These are phyloP conservation scores for Drosophila repletoides DNA, from an alignment of 1,140 invertebrate species.

Conservation along the genomic window DNA sequence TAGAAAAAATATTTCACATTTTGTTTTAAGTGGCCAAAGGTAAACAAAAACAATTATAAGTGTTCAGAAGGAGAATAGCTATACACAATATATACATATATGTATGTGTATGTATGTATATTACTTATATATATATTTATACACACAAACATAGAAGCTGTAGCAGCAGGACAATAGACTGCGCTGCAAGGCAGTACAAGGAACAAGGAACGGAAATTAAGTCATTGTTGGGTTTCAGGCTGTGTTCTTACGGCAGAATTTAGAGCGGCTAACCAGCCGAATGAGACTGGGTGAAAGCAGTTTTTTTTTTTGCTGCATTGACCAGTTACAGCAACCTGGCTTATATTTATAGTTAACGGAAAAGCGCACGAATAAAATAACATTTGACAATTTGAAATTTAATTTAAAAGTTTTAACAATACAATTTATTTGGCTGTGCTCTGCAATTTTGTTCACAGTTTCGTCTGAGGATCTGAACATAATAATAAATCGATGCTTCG, in stretches of 20 bases:
- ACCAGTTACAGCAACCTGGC: slow-evolving; percentile 27
- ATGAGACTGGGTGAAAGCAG: slow-evolving; percentile 24
- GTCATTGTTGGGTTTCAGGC: slow-evolving; percentile 33
- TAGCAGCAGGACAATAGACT: slow-evolving; percentile 42
- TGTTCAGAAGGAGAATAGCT: not conserved
- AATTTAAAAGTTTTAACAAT: slow-evolving; percentile 53
- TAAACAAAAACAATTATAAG: slow-evolving; percentile 58
- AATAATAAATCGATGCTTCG: slow-evolving; percentile 6
- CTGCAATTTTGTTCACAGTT: slow-evolving; percentile 3
- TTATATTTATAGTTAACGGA: slow-evolving; percentile 59
- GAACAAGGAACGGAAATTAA: slow-evolving; percentile 65
- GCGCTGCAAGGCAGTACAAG: slow-evolving; percentile 36
- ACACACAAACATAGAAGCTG: too few relatives aligned
- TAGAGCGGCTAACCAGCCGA: slow-evolving; percentile 34
- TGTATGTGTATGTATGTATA: slow-evolving; percentile 5
- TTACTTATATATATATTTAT: too few relatives aligned
- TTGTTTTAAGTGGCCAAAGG: slow-evolving; percentile 34
- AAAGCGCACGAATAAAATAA: slow-evolving; percentile 67
- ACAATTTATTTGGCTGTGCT: slow-evolving; percentile 55
- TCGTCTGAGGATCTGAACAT: not conserved
- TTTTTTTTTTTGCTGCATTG: slow-evolving; percentile 9
- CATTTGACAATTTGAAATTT: slow-evolving; percentile 68
- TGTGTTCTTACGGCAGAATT: slow-evolving; percentile 43
- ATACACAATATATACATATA: slow-evolving; percentile 4
- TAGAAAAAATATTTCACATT: slow-evolving; percentile 43